Evolutionary conservation across 2,888 invertebrate species (phyloP).

Genomic region (Phaedon cochleariae): DNA sequence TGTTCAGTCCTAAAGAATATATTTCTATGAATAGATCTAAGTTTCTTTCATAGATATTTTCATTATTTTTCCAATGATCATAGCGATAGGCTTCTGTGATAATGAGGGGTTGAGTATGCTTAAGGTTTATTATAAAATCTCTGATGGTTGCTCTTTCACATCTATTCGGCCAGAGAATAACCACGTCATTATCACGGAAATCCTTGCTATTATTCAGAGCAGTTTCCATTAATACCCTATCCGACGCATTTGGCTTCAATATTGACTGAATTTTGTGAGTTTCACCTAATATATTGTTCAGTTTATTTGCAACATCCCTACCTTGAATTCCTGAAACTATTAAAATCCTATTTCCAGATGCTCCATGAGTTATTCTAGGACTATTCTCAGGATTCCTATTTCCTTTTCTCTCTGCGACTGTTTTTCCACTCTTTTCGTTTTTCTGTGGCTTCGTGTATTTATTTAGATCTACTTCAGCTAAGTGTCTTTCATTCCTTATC

Average conservation of each 20-base stretch:
- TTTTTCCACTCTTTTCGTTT: background rate
- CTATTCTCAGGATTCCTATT: background rate
- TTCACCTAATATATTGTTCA: background rate
- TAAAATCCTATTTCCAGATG: constrained; percentile 5
- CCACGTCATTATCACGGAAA: constrained; percentile 7
- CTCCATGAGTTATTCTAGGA: background rate
- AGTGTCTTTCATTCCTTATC: background rate
- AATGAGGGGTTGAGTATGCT: constrained; percentile 8
- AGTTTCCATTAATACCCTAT: background rate
- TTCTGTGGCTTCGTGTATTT: background rate
- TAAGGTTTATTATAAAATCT: background rate
- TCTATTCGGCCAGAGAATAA: constrained; percentile 6
- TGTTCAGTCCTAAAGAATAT: constrained; percentile 2
- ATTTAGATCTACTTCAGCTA: background rate
- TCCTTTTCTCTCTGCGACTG: background rate
- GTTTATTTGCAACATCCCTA: background rate
- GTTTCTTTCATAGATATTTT: constrained; percentile 1
- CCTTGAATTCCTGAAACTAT: constrained; percentile 12
- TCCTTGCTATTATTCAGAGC: constrained; percentile 13
- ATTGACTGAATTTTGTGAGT: background rate
- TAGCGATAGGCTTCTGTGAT: background rate
- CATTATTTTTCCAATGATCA: constrained; percentile 3
- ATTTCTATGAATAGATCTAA: constrained; percentile 1
- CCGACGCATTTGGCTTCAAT: constrained; percentile 8
- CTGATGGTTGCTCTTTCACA: constrained; percentile 2